Evolutionary conservation across 2,888 invertebrate genomes (phyloP).

Genomic region (Tenthredo notha): DNA sequence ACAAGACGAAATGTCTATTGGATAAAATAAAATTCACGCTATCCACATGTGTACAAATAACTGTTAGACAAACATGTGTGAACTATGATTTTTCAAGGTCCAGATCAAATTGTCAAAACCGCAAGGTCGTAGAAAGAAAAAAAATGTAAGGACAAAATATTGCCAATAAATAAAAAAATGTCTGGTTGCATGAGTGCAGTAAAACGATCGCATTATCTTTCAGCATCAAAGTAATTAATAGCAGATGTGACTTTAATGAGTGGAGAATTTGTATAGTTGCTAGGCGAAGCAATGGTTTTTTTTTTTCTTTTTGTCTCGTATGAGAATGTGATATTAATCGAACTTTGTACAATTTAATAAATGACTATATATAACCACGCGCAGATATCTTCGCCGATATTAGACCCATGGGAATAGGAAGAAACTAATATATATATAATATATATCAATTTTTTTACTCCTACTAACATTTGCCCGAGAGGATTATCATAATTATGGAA

Average conservation of each 20-base stretch:
- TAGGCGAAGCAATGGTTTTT: neutral
- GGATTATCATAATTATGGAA: neutral
- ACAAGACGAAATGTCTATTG: neutral
- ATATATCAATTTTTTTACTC: neutral
- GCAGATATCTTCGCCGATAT: neutral
- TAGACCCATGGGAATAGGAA: neutral
- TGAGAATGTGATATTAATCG: neutral
- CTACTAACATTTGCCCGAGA: neutral
- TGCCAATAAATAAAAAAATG: neutral
- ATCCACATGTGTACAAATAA: neutral
- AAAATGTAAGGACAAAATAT: neutral
- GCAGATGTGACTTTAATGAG: neutral
- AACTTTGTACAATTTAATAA: neutral
- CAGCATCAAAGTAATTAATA: neutral
- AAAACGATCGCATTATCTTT: neutral
- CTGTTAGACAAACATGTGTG: neutral
- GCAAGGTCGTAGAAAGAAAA: neutral
- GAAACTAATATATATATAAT: neutral
- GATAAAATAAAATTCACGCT: neutral
- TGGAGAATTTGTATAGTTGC: neutral
- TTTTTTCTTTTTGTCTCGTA: neutral
- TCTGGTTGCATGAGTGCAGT: neutral
- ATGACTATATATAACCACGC: neutral
- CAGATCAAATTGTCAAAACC: neutral
- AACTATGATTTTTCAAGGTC: neutral